These are phyloP conservation scores for Anneissia japonica DNA, from an alignment of 35 echinoderm and acorn worm genomes.

Conservation along the genomic window DNA sequence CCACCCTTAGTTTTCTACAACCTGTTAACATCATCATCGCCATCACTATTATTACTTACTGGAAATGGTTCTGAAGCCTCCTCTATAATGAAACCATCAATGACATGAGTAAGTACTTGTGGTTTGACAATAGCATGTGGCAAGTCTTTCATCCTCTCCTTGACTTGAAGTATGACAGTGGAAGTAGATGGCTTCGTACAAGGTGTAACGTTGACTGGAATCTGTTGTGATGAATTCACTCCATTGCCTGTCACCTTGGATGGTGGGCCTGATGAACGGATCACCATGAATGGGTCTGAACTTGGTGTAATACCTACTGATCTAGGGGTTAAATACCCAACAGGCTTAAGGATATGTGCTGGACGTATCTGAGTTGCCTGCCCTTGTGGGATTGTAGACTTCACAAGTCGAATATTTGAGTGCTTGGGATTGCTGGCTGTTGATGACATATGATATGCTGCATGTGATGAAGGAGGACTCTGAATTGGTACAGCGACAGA, in stretches of 20 bases:
- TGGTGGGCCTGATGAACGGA: not conserved
- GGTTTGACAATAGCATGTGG: conserved; percentile 87
- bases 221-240: not conserved
- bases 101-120: conserved; percentile 88
- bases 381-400: not conserved
- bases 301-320: not conserved
- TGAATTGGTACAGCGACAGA: not conserved
- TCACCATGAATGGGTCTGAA: not conserved
- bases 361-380: not conserved
- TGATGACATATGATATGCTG: not conserved
- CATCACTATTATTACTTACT: conserved; percentile 72
- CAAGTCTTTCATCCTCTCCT: conserved; percentile 37
- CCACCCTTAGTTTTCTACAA: no score
- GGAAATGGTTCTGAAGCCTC: conserved; percentile 97
- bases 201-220: not conserved
- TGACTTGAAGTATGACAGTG: not conserved
- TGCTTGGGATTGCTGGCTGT: not conserved
- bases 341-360: not conserved
- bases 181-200: not conserved
- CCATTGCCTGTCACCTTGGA: not conserved
- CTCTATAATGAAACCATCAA: conserved; percentile 98
- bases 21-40: no score
- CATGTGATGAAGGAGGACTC: not conserved
- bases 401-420: not conserved
- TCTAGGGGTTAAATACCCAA: not conserved